Conservation (phyloP, 2,113 vertebrate genomes). For the Uria lomvia region DNA sequence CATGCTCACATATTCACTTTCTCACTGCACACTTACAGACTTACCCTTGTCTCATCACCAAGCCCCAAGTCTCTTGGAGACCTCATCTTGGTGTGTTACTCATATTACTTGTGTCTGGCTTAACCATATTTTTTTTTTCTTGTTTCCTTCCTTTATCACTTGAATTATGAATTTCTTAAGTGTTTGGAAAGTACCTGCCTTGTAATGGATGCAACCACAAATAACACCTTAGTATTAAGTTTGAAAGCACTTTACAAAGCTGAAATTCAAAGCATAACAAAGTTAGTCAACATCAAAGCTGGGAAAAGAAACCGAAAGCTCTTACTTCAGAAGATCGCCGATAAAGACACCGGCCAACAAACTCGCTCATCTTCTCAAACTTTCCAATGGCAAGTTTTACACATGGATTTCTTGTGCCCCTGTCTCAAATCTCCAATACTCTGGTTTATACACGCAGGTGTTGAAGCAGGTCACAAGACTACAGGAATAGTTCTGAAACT, state of each 20-base stretch:
- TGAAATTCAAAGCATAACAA: not conserved
- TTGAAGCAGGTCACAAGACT: not conserved
- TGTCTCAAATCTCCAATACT: not conserved
- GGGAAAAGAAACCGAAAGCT: not conserved
- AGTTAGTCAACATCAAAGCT: not conserved
- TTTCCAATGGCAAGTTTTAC: not conserved
- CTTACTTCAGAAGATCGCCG: not conserved
- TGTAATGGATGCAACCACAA: not conserved
- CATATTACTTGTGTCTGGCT: not conserved
- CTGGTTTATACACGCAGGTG: not conserved
- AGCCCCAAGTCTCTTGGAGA: not conserved
- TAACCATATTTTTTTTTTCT: not conserved
- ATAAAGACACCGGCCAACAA: not conserved
- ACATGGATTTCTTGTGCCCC: fast-evolving
- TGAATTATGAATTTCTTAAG: not conserved
- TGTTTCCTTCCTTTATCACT: not conserved
- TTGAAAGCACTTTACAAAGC: not conserved
- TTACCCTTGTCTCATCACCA: not conserved
- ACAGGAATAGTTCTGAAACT: not conserved
- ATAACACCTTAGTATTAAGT: not conserved
- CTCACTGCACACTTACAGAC: not conserved
- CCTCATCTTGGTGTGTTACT: not conserved
- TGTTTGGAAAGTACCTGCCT: not conserved
- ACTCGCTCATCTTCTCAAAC: not conserved
- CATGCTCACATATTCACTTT: not conserved